Evolutionary conservation across 2,113 vertebrate species (phyloP).

Genomic region (Colossoma macropomum): DNA sequence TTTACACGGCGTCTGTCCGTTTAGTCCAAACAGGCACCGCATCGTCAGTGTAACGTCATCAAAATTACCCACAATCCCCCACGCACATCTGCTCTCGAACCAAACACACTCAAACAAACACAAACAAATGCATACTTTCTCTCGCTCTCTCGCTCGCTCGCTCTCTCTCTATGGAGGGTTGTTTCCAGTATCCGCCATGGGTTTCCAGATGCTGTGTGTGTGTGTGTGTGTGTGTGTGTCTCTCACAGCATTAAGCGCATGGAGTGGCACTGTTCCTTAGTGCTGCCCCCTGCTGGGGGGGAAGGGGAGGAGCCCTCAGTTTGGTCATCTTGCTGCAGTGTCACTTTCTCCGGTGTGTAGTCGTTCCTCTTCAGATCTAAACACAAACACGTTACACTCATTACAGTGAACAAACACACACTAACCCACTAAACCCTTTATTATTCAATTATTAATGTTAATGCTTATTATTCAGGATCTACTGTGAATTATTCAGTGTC

Average conservation of each 20-base stretch:
- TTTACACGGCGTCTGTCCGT: not conserved
- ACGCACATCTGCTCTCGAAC: not conserved
- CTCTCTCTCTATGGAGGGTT: constrained; percentile 24
- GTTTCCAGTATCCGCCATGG: constrained; percentile 17
- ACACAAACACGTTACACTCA: constrained; percentile 26
- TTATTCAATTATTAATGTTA: too few relatives aligned
- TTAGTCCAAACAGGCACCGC: not conserved
- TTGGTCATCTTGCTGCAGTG: constrained; percentile 89
- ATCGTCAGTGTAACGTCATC: not conserved
- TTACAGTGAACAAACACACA: not conserved
- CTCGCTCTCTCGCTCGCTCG: not conserved
- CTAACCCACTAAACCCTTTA: not conserved
- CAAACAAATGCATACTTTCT: not conserved
- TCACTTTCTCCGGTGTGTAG: constrained; percentile 93
- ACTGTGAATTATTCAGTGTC: too few relatives aligned
- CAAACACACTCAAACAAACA: not conserved
- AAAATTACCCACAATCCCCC: not conserved
- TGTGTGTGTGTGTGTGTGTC: constrained; percentile 30
- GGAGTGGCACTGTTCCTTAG: constrained; percentile 89
- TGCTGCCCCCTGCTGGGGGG: constrained; percentile 74
- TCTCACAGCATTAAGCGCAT: constrained; percentile 89
- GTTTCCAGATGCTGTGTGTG: constrained; percentile 7
- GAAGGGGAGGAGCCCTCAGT: constrained; percentile 79
- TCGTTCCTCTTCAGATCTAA: constrained; percentile 96
- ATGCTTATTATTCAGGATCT: too few relatives aligned